Conservation (phyloP, 1,140 invertebrate genomes). For the Manduca sexta region DNA sequence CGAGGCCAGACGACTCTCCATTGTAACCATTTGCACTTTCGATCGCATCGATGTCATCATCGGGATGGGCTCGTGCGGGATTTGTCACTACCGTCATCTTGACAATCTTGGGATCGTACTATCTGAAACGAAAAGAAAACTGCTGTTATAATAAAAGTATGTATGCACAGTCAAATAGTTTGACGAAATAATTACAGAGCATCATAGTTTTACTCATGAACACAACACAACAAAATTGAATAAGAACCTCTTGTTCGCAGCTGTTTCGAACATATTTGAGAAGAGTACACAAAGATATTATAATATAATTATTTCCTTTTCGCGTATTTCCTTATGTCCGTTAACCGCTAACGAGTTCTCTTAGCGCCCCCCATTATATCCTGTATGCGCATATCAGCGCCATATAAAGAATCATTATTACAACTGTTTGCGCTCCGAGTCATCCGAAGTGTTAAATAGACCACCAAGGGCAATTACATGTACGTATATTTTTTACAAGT, state of each 20-base stretch:
- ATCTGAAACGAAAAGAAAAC: constrained; percentile 34
- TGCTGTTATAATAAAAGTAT: not conserved
- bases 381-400: constrained; percentile 41
- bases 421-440: constrained; percentile 38
- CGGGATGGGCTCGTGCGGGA: constrained; percentile 46
- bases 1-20: constrained; percentile 14
- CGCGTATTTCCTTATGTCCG: constrained; percentile 14
- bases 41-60: constrained; percentile 35
- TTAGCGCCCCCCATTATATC: constrained; percentile 43
- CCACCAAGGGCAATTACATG: constrained; percentile 45
- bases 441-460: constrained; percentile 48
- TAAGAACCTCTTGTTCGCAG: too few relatives aligned
- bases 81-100: constrained; percentile 65
- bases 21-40: constrained; percentile 21
- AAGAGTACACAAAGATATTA: too few relatives aligned
- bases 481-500: constrained; percentile 9
- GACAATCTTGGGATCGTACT: constrained; percentile 12
- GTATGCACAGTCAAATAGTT: too few relatives aligned
- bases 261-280: too few relatives aligned
- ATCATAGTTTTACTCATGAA: too few relatives aligned
- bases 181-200: too few relatives aligned
- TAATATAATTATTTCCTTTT: too few relatives aligned
- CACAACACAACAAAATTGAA: too few relatives aligned
- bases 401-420: constrained; percentile 67
- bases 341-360: constrained; percentile 33